phyloP scores from a whole-genome alignment of 1,140 invertebrate genomes.

The Leptinotarsa undecemlineata region DNA sequence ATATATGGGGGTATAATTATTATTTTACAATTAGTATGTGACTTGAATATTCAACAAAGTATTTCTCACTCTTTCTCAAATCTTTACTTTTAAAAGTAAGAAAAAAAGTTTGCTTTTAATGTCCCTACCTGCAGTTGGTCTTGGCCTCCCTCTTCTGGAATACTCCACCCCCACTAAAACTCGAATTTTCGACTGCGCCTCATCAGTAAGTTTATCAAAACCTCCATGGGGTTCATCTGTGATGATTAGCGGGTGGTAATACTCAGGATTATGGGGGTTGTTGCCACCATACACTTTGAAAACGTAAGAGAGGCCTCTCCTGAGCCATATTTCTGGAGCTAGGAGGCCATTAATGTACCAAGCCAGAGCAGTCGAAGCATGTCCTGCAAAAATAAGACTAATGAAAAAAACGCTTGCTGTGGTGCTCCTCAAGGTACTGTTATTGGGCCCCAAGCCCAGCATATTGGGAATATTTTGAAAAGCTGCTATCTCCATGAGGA shows the following conservation, averaged over 20 bases:
- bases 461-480: too few relatives aligned
- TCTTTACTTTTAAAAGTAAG: background rate
- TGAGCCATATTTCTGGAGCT: constrained; percentile 83
- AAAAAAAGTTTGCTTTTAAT: background rate
- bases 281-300: constrained; percentile 85
- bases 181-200: constrained; percentile 70
- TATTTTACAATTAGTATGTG: background rate
- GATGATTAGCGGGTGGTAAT: constrained; percentile 92
- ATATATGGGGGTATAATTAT: too few relatives aligned
- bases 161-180: constrained; percentile 87
- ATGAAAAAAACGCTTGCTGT: too few relatives aligned
- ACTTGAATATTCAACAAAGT: background rate
- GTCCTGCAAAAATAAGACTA: constrained; percentile 48
- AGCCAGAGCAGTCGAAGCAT: constrained; percentile 63
- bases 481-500: too few relatives aligned
- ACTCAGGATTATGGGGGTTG: constrained; percentile 83
- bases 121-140: constrained; percentile 69
- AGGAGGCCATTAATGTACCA: constrained; percentile 91
- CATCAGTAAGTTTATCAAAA: constrained; percentile 73
- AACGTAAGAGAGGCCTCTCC: constrained; percentile 81
- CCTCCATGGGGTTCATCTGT: constrained; percentile 85
- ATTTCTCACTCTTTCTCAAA: background rate
- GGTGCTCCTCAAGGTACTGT: too few relatives aligned
- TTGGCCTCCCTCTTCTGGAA: constrained; percentile 75
- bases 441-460: too few relatives aligned